Base-by-base conservation (phyloP, 2,113 vertebrate genomes). In the Campylomormyrus numenius region DNA sequence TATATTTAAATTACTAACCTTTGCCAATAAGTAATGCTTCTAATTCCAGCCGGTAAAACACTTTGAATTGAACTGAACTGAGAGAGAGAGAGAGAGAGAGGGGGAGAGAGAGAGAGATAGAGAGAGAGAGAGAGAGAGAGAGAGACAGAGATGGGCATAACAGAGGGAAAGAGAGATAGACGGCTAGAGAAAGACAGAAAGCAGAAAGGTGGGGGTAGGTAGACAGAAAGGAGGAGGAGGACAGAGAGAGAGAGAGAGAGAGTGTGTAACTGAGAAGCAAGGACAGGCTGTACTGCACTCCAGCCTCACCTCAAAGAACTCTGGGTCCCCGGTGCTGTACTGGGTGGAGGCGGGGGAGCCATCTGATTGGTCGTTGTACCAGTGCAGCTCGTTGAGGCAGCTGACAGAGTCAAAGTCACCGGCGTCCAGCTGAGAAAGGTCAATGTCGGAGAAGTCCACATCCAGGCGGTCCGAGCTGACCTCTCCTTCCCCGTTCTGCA, bases 361-460 rank as follows among this genome's bases (percentile, higher is more conserved):
- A 89, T 96, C 97, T 0, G 96, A 94, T 92, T 95, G 97, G 92
- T 99, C 98, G 1, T 96, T 96, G 74, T 96, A 97, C 98, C 98
- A 99, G 92, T 96, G 98, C 90, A 99, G 96, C 95, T 99, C 98
- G 27, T 95, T 96, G 90, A 99, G 98, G 94, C 97, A 98, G 94
- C 96, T 93, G 91, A 97, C 96, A 0, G 98, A 97, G 96, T 99
- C 98, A 1, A 99, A 98, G 95, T 99, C 98, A 0, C 96, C 94
- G 93, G 97, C 93, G 52, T 99, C 98, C 97, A 99, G 95, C 96
- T 98, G 98, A 89, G 98, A 99, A 77, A 99, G 96, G 95, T 99
- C 98, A 17, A 99, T 98, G 96, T 99, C 98, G 0, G 98, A 96
- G 93, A 99, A 98, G 93, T 99, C 98, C 0, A 97, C 95, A 88